Conservation (phyloP, 1,140 invertebrate genomes). For the Nasonia longicornis region DNA sequence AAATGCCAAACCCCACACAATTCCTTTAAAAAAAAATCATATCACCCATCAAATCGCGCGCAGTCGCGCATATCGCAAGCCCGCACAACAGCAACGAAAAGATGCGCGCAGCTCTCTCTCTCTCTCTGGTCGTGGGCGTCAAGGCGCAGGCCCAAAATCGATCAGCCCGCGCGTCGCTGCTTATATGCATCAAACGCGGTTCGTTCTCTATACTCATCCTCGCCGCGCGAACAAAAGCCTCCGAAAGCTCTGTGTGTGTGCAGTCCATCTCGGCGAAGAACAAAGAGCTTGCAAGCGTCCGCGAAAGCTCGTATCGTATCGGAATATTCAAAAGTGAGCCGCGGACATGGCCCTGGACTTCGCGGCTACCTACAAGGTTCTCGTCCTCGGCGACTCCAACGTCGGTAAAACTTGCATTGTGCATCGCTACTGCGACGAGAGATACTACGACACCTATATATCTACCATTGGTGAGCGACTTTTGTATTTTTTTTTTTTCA, state of each 20-base stretch:
- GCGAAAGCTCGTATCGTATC: too few relatives aligned
- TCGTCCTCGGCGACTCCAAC: constrained; percentile 91
- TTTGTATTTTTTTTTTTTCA: background rate
- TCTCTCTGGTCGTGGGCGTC: background rate
- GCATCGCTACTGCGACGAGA: constrained; percentile 89
- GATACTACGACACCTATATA: constrained; percentile 92
- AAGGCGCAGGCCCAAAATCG: constrained; percentile 61
- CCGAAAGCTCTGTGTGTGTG: too few relatives aligned
- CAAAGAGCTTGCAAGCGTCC: too few relatives aligned
- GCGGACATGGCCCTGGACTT: constrained; percentile 84
- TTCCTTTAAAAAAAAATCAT: too few relatives aligned
- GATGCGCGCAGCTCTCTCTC: background rate
- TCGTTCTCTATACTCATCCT: too few relatives aligned
- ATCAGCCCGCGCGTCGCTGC: constrained; percentile 45
- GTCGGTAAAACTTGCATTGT: constrained; percentile 94
- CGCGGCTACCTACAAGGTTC: constrained; percentile 85
- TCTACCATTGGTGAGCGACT: constrained; percentile 87
- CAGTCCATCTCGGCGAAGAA: too few relatives aligned
- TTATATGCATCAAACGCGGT: background rate
- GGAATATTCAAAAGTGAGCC: constrained; percentile 35
- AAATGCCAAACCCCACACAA: too few relatives aligned
- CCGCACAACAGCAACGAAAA: background rate
- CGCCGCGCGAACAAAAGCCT: too few relatives aligned
- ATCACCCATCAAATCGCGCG: too few relatives aligned
- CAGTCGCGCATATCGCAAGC: background rate